Evolutionary conservation across 2,888 invertebrate genomes (phyloP), one percentile per base, ranked within the genome.

Genomic region (Coleophora deauratella): DNA sequence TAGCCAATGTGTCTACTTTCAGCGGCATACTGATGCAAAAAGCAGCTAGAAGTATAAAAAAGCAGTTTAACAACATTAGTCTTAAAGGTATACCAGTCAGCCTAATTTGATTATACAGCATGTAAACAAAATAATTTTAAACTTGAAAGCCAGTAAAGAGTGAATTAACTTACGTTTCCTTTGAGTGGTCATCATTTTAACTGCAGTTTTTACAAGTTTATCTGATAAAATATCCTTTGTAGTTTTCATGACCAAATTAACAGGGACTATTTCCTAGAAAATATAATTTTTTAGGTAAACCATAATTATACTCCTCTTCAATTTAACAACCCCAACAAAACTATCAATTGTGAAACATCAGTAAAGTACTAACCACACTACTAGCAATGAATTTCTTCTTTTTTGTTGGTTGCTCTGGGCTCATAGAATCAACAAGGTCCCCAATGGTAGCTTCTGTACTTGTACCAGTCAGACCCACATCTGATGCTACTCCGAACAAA

Each of bases 1-100:
- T 87, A 1, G 93, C 91, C 58, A 94, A 72, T 0, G 91, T 88
- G 69, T 94, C 93, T 44, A 94, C 81, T 59, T 88, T 82, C 34
- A 93, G 63, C 9, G 90, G 88, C 67, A 92, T 88, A 52, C 87
- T 87, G 43, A 91, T 78, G 54, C 75, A 82, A 63, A 74, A 85
- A 45, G 82, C 63, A 52, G 84, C 84, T 85, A 53, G 42, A 75
- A 75, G 28, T 37, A 37, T 3, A 21, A 38, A 49, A 42, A 12
- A 14, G 27, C 4, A 31, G 40, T 15, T 40, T 37, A n/a, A n/a
- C n/a, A n/a, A n/a, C n/a, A n/a, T n/a, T n/a, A n/a, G n/a, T n/a
- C n/a, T n/a, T n/a, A n/a, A n/a, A n/a, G n/a, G n/a, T n/a, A n/a
- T n/a, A n/a, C n/a, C n/a, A n/a, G n/a, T n/a, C n/a, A n/a, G n/a